Evolutionary conservation across 2,888 invertebrate species (phyloP).

Genomic region (Seladonia tumulorum): DNA sequence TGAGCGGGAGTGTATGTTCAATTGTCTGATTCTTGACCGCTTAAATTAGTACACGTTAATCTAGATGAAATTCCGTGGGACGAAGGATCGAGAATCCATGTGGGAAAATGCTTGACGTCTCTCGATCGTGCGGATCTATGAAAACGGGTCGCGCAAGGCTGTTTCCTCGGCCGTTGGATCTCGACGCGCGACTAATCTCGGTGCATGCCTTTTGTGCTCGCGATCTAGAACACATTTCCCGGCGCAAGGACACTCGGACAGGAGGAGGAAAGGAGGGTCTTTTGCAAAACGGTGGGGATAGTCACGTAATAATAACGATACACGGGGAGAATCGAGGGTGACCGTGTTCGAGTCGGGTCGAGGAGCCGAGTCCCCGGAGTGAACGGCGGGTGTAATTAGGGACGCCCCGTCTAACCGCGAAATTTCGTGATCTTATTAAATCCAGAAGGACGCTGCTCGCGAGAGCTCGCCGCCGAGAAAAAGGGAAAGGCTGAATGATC

Average conservation of each 20-base stretch:
- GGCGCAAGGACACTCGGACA: slow-evolving; percentile 67
- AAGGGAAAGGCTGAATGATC: slow-evolving; percentile 73
- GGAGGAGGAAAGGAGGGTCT: slow-evolving; percentile 15
- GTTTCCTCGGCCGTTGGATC: not conserved
- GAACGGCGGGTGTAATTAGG: slow-evolving; percentile 78
- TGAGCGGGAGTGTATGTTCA: no score
- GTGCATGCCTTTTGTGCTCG: slow-evolving; percentile 30
- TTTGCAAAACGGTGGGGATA: slow-evolving; percentile 15
- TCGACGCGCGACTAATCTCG: slow-evolving; percentile 55
- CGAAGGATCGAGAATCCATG: not conserved
- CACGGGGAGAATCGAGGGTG: slow-evolving; percentile 70
- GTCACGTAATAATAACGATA: slow-evolving; percentile 69
- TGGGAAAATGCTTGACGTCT: not conserved
- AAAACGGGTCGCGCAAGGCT: slow-evolving; percentile 19
- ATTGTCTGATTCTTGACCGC: not conserved
- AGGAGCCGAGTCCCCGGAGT: slow-evolving; percentile 49
- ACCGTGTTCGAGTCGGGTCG: slow-evolving; percentile 42
- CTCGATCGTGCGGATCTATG: slow-evolving; percentile 16
- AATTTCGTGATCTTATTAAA: slow-evolving; percentile 83
- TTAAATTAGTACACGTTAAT: not conserved
- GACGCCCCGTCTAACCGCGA: slow-evolving; percentile 79
- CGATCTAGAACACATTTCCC: slow-evolving; percentile 62
- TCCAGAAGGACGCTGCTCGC: slow-evolving; percentile 70
- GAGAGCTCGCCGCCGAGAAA: slow-evolving; percentile 53
- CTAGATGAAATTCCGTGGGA: not conserved